Conservation (phyloP, 2,113 vertebrate species). For the Caranx ignobilis region DNA sequence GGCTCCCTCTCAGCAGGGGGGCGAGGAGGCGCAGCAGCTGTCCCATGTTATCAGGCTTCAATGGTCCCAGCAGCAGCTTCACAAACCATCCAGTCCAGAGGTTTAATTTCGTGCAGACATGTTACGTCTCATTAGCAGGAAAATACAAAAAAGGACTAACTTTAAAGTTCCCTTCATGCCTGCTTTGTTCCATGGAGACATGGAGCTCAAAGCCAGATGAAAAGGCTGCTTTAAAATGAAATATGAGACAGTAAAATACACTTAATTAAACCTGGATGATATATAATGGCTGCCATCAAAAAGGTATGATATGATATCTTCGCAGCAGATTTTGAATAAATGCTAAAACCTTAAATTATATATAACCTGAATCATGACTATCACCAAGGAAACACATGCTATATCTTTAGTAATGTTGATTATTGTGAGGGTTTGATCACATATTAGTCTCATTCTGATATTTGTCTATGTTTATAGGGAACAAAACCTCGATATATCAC, state of each 20-base stretch:
- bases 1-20: conserved; percentile 60
- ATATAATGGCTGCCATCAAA: too few relatives aligned
- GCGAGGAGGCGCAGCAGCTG: conserved; percentile 73
- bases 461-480: too few relatives aligned
- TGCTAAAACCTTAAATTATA: too few relatives aligned
- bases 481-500: too few relatives aligned
- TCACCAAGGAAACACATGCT: too few relatives aligned
- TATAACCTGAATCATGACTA: too few relatives aligned
- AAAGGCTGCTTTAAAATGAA: neutral
- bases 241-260: neutral
- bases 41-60: conserved; percentile 66
- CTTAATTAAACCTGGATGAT: neutral
- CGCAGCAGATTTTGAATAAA: too few relatives aligned
- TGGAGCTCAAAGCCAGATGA: neutral
- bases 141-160: neutral
- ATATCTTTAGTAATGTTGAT: too few relatives aligned
- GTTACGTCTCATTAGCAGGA: conserved; percentile 42
- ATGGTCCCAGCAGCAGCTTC: conserved; percentile 45
- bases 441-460: too few relatives aligned
- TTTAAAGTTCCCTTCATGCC: neutral
- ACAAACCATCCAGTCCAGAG: conserved; percentile 49
- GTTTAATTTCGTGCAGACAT: conserved; percentile 6
- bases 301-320: too few relatives aligned
- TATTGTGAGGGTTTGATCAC: too few relatives aligned
- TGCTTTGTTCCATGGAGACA: neutral